phyloP scores from a whole-genome alignment of 1,140 invertebrate genomes.

The Pomacea maculata region DNA sequence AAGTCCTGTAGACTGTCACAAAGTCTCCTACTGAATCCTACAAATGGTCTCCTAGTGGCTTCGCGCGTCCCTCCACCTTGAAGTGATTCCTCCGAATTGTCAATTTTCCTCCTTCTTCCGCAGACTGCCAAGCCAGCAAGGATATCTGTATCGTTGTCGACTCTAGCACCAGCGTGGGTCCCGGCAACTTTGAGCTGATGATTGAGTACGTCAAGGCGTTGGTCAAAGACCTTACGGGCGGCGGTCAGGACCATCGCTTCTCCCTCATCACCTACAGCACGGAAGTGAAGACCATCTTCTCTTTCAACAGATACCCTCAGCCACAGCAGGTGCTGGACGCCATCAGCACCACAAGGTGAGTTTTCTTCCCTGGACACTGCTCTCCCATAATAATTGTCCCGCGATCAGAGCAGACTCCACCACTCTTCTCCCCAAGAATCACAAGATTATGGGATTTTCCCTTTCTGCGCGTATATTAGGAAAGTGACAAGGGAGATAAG shows the following conservation, averaged over 20 bases:
- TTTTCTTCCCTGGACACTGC: too few relatives aligned
- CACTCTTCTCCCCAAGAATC: too few relatives aligned
- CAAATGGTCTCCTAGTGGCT: neutral
- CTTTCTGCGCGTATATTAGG: too few relatives aligned
- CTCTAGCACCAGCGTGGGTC: constrained; percentile 53
- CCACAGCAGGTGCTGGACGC: constrained; percentile 34
- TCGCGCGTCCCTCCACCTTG: neutral
- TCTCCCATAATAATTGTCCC: too few relatives aligned
- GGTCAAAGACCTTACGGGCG: constrained; percentile 40
- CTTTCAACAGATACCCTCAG: constrained; percentile 43
- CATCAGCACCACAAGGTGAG: constrained; percentile 48
- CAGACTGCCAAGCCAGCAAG: constrained; percentile 47
- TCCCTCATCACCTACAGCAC: constrained; percentile 52
- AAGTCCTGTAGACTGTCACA: too few relatives aligned
- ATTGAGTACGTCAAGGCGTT: constrained; percentile 41
- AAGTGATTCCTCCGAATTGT: neutral
- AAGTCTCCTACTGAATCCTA: too few relatives aligned
- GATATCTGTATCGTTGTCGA: constrained; percentile 58
- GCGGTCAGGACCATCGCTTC: constrained; percentile 42
- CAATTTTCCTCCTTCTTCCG: neutral
- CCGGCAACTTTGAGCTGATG: constrained; percentile 45
- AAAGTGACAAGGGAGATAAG: too few relatives aligned
- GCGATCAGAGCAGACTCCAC: too few relatives aligned
- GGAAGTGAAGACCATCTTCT: constrained; percentile 47
- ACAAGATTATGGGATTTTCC: too few relatives aligned